A percentile compares a stretch with the other conserved stretches of the same genome.
Evolutionary conservation across 2,113 vertebrate species (phyloP).

Genomic region (Pelecanus crispus): DNA sequence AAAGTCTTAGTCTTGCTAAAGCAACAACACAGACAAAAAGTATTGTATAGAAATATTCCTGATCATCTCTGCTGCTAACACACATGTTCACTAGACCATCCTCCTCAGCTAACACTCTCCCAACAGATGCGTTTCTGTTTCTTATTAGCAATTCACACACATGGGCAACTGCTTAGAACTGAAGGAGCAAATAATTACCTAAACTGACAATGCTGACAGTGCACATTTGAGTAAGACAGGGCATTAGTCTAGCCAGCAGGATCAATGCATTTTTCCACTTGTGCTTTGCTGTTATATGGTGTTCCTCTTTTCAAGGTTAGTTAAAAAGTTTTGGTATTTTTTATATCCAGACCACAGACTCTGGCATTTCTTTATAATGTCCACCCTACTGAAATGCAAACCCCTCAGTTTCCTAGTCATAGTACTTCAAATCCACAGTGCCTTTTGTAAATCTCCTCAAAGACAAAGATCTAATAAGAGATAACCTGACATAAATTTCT

Average conservation of each 20-base stretch:
- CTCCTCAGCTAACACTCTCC: neutral
- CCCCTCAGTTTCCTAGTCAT: neutral
- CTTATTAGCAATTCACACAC: neutral
- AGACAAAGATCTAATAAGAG: neutral
- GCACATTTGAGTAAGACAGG: neutral
- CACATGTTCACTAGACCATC: fast-evolving
- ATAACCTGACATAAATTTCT: neutral
- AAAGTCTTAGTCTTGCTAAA: neutral
- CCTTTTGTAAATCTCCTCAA: neutral
- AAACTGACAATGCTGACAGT: neutral
- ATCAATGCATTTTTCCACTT: neutral
- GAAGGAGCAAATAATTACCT: neutral
- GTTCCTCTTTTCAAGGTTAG: neutral
- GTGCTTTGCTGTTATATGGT: neutral
- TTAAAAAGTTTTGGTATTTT: constrained; percentile 1
- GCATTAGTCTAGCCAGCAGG: neutral
- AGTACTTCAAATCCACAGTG: neutral
- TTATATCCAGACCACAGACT: neutral
- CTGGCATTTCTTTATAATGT: neutral
- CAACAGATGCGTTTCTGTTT: neutral
- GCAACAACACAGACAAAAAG: neutral
- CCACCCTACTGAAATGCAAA: neutral
- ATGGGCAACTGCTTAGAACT: neutral
- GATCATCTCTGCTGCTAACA: neutral
- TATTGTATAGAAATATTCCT: neutral